These are phyloP conservation scores for Neuroterus valhalla DNA, from an alignment of 1,140 invertebrate species.

Conservation along the genomic window DNA sequence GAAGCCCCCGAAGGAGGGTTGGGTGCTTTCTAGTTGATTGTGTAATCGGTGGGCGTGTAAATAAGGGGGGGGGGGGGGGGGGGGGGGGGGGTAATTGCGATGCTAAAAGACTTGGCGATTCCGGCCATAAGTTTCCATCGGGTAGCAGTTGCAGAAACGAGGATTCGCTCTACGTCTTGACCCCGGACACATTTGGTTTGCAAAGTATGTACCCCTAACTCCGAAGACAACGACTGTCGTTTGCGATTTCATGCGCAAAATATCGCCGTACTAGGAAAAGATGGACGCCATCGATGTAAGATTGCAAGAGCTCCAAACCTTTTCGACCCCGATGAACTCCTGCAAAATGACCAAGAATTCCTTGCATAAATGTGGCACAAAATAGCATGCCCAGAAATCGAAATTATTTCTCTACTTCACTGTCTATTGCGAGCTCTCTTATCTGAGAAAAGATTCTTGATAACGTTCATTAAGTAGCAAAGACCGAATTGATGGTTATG, in stretches of 20 bases:
- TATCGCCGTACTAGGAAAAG: constrained; percentile 41
- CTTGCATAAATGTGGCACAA: no score
- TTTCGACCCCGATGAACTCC: constrained; percentile 37
- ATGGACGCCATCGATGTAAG: constrained; percentile 2
- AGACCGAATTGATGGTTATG: no score
- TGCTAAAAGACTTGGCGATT: constrained; percentile 31
- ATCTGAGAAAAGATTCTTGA: no score
- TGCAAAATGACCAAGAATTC: background rate
- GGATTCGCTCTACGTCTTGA: constrained; percentile 53
- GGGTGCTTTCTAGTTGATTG: no score
- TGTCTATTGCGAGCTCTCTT: no score
- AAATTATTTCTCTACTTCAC: no score
- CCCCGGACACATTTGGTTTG: constrained; percentile 63
- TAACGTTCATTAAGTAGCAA: no score
- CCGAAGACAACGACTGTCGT: constrained; percentile 28
- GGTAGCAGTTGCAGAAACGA: constrained; percentile 38
- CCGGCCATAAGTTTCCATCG: constrained; percentile 51
- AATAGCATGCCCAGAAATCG: no score
- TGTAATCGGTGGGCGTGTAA: no score
- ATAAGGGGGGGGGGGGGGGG: background rate
- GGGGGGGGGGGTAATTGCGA: background rate
- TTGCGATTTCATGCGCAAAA: constrained; percentile 48
- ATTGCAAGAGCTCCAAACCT: constrained; percentile 27
- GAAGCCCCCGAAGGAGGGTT: constrained; percentile 27
- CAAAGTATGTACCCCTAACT: constrained; percentile 52